Evolutionary conservation across 2,113 vertebrate species (phyloP).

Genomic region (Microtus richardsoni): DNA sequence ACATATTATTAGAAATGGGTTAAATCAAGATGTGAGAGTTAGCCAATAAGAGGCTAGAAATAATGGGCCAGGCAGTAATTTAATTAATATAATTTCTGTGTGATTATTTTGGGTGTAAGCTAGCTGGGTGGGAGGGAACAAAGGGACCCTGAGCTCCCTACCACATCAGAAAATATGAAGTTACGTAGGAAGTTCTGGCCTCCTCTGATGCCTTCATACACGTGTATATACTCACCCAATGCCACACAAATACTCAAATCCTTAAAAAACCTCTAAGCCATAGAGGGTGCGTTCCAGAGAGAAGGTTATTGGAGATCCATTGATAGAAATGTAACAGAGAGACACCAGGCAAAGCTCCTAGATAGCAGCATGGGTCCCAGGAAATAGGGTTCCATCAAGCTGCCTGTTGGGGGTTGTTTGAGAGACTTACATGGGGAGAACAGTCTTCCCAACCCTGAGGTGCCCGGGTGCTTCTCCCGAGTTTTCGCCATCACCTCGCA

Average conservation of each 20-base stretch:
- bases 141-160: too few species aligned
- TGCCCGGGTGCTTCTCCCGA: neutral
- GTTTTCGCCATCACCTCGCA: neutral
- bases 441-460: neutral
- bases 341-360: neutral
- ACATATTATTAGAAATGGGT: too few species aligned
- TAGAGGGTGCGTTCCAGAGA: neutral
- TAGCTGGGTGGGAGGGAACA: too few species aligned
- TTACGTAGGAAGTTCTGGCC: neutral
- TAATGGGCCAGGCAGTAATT: too few species aligned
- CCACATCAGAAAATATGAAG: neutral
- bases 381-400: neutral
- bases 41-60: too few species aligned
- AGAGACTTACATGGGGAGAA: neutral
- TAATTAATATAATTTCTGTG: too few species aligned
- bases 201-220: neutral
- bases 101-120: too few species aligned
- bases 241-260: neutral
- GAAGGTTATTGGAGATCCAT: too few species aligned
- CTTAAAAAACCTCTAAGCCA: neutral
- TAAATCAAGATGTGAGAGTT: too few species aligned
- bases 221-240: neutral
- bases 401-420: neutral
- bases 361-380: neutral
- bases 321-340: neutral